These are phyloP conservation scores for Vimba vimba DNA, from an alignment of 2,113 vertebrate species.

Conservation along the genomic window DNA sequence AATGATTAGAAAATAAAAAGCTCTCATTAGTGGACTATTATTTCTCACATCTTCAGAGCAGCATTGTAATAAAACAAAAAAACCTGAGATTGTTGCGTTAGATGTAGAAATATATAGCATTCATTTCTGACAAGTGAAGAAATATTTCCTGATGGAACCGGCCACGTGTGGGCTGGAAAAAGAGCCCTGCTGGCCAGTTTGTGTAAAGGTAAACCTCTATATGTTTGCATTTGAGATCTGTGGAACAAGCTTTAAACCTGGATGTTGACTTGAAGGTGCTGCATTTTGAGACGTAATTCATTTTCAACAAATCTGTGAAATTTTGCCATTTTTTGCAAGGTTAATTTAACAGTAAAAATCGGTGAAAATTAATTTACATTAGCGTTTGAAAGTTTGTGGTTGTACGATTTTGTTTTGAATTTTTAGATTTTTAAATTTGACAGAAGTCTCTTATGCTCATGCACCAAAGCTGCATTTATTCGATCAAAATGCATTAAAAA, in stretches of 20 bases:
- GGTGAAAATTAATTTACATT: background rate
- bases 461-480: background rate
- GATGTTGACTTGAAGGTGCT: background rate
- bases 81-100: background rate
- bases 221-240: constrained; percentile 30
- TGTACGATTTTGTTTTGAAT: background rate
- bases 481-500: background rate
- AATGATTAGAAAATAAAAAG: background rate
- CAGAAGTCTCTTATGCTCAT: background rate
- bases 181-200: constrained; percentile 20
- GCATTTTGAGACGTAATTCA: background rate
- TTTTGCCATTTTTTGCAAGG: background rate
- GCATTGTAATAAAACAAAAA: background rate
- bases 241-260: background rate
- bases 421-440: no score
- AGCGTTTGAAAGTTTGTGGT: background rate
- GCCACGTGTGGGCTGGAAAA: background rate
- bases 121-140: background rate
- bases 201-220: background rate
- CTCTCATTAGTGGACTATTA: background rate
- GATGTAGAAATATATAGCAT: background rate
- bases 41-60: background rate
- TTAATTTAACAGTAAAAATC: background rate
- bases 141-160: constrained; percentile 31
- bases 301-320: background rate